phyloP scores from a whole-genome alignment of 2,113 vertebrate species.

The Dasyornis broadbenti region DNA sequence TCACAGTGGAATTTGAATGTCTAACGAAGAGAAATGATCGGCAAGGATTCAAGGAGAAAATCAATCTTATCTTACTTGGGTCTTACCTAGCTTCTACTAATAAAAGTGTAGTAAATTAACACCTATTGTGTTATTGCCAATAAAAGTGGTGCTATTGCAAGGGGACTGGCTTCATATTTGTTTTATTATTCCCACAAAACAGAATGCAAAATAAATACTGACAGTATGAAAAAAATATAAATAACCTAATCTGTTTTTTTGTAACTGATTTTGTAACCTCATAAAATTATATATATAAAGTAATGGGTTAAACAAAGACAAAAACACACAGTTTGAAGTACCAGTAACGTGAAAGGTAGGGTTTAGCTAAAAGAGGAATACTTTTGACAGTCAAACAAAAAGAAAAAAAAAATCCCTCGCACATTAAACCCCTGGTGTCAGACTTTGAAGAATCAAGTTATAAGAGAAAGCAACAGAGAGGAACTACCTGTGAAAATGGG shows the following conservation, averaged over 20 bases:
- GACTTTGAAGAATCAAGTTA: not conserved
- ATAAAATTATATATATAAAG: not conserved
- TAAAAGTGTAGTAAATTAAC: not conserved
- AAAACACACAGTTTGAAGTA: not conserved
- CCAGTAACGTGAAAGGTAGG: not conserved
- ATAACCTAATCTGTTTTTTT: not conserved
- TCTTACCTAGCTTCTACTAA: not conserved
- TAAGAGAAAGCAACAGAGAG: not conserved
- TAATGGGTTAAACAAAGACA: not conserved
- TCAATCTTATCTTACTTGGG: not conserved
- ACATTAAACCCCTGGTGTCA: not conserved
- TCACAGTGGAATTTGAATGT: slow-evolving; percentile 4
- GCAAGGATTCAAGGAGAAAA: not conserved
- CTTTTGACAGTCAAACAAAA: not conserved
- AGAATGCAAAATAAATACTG: not conserved
- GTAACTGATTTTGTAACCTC: not conserved
- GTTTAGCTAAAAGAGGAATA: not conserved
- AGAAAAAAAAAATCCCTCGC: not conserved
- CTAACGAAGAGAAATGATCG: not conserved
- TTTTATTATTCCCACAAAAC: not conserved
- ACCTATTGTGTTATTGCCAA: not conserved
- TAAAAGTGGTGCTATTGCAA: not conserved
- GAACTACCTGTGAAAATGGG: not conserved
- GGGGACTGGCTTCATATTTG: not conserved
- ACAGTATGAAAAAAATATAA: not conserved